Percentiles rank a stretch among this genome's conserved stretches.
Conservation (phyloP, 2,113 vertebrate species). For the Hiodon alosoides region DNA sequence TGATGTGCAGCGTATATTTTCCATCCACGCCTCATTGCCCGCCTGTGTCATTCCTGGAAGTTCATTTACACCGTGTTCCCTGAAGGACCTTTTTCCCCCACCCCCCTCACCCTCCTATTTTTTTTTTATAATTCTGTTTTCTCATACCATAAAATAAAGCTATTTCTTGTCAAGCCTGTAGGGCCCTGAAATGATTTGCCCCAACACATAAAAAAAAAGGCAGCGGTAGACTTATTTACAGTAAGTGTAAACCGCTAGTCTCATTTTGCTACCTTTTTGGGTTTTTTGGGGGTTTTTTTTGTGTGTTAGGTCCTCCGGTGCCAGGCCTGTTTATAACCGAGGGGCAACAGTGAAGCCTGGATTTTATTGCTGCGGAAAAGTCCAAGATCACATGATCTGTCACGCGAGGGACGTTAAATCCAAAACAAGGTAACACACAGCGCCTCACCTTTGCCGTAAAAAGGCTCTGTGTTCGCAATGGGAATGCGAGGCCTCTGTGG, state of each 20-base stretch:
- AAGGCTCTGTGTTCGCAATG: not conserved
- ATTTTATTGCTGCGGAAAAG: not conserved
- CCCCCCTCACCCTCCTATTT: slow-evolving; percentile 20
- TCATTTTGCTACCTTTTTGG: slow-evolving; percentile 40
- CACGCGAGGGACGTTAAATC: too few species aligned
- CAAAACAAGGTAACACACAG: too few species aligned
- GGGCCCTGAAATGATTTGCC: slow-evolving; percentile 59
- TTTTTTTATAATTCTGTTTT: slow-evolving; percentile 23
- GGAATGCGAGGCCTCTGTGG: slow-evolving; percentile 39
- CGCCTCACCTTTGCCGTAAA: not conserved
- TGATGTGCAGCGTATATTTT: slow-evolving; percentile 99
- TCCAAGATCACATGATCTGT: too few species aligned
- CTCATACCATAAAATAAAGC: slow-evolving; percentile 87
- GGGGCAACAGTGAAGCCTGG: not conserved
- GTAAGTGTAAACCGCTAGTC: slow-evolving; percentile 51
- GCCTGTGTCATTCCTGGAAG: slow-evolving; percentile 99
- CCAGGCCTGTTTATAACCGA: slow-evolving; percentile 31
- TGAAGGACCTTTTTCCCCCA: slow-evolving; percentile 84
- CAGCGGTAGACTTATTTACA: slow-evolving; percentile 64
- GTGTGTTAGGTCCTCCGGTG: slow-evolving; percentile 32
- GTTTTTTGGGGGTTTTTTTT: slow-evolving; percentile 13
- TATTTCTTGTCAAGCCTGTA: slow-evolving; percentile 70
- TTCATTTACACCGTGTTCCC: slow-evolving; percentile 99
- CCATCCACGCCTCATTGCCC: slow-evolving; percentile 99
- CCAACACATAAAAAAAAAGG: slow-evolving; percentile 61